A percentile compares a stretch with the other conserved stretches of the same genome.
Conservation (phyloP, 2,888 invertebrate genomes). For the Branchellion lobata region DNA sequence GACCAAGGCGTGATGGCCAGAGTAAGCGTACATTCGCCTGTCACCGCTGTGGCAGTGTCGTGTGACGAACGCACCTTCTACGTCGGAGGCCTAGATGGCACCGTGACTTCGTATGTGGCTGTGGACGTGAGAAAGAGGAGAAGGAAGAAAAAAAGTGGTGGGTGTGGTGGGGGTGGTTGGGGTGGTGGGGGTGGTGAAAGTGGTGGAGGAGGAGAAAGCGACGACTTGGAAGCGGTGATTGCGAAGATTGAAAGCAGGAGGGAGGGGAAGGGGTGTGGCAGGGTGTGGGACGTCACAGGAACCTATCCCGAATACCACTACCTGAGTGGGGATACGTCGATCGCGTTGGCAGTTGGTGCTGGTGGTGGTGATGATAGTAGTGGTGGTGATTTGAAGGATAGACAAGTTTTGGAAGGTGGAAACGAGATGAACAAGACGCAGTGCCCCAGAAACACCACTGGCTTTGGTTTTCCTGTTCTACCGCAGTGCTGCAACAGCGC, state of each 20-base stretch:
- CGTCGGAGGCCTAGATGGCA: slow-evolving; percentile 21
- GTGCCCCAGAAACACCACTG: too few relatives aligned
- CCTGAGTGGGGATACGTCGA: too few relatives aligned
- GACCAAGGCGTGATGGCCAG: slow-evolving; percentile 6
- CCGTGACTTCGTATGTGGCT: slow-evolving; percentile 15
- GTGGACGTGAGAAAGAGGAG: slow-evolving; percentile 11
- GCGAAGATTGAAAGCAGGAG: slow-evolving; percentile 24
- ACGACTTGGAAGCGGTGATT: slow-evolving; percentile 20
- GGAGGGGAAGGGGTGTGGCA: not conserved
- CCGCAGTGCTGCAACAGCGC: too few relatives aligned
- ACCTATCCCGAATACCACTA: slow-evolving; percentile 21
- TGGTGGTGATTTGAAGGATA: not conserved
- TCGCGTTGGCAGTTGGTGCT: too few relatives aligned
- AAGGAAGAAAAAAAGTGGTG: not conserved
- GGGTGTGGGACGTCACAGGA: slow-evolving; percentile 21
- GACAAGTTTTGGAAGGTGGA: not conserved
- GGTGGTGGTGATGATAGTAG: not conserved
- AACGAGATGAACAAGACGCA: not conserved
- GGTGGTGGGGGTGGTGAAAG: too few relatives aligned
- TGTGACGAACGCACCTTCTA: slow-evolving; percentile 24
- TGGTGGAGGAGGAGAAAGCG: slow-evolving; percentile 4
- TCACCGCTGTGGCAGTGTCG: not conserved
- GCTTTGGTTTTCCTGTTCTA: too few relatives aligned
- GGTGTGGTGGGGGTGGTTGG: too few relatives aligned
- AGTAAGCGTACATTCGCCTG: slow-evolving; percentile 11